These are phyloP conservation scores for Stegana nigrithorax DNA, from an alignment of 2,888 invertebrate species.

Conservation along the genomic window DNA sequence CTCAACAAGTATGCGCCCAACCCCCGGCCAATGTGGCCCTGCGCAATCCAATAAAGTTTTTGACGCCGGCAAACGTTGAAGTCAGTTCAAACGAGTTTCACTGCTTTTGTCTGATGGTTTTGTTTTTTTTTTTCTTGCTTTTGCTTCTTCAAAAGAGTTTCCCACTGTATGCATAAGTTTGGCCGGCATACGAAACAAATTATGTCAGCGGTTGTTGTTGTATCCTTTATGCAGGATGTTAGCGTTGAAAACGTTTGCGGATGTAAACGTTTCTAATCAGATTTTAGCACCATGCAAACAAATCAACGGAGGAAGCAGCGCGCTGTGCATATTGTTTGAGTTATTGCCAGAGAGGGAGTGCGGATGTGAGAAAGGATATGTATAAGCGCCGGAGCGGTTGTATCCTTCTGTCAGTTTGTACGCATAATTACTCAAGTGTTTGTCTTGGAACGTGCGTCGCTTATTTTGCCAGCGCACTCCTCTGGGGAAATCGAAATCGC, in stretches of 20 bases:
- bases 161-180: no score
- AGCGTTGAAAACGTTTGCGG: constrained; percentile 38
- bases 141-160: no score
- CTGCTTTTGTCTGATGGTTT: constrained; percentile 53
- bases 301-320: neutral
- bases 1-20: neutral
- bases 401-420: constrained; percentile 14
- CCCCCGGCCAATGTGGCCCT: neutral
- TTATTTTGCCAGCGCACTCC: neutral
- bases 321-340: neutral
- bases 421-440: constrained; percentile 49
- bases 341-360: neutral
- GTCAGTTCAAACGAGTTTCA: neutral
- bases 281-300: constrained; percentile 41
- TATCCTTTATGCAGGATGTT: no score
- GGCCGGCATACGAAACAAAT: no score
- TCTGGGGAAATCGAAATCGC: constrained; percentile 16
- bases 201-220: no score
- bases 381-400: constrained; percentile 28
- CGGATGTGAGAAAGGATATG: constrained; percentile 18
- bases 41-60: constrained; percentile 5
- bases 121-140: neutral
- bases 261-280: constrained; percentile 60
- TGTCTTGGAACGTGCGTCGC: constrained; percentile 29
- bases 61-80: neutral